Evolutionary conservation across 2,113 vertebrate genomes (phyloP).

Genomic region (Heloderma charlesbogerti): DNA sequence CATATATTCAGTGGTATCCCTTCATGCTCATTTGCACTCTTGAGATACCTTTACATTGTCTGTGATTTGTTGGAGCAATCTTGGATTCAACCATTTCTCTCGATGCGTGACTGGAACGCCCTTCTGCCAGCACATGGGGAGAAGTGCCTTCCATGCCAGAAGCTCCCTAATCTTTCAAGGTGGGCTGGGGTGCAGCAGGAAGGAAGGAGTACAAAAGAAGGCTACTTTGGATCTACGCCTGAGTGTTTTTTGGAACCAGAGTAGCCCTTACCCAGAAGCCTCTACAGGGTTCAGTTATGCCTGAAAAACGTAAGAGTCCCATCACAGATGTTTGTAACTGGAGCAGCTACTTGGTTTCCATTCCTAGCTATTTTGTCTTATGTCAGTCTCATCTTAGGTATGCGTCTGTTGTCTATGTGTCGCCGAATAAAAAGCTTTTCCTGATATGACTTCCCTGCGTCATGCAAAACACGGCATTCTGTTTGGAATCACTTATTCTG

Average conservation of each 20-base stretch:
- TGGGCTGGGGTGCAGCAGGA: not conserved
- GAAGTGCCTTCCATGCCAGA: not conserved
- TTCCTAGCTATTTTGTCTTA: not conserved
- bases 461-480: not conserved
- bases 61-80: not conserved
- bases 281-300: not conserved
- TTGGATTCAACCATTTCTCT: not conserved
- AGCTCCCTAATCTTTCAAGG: not conserved
- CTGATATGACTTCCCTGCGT: not conserved
- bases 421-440: not conserved
- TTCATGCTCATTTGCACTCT: not conserved
- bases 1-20: not conserved
- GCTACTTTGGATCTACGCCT: not conserved
- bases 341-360: not conserved
- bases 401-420: not conserved
- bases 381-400: not conserved
- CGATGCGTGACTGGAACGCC: not conserved
- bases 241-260: not conserved
- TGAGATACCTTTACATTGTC: not conserved
- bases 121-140: not conserved
- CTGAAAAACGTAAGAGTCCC: not conserved
- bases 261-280: fast-evolving
- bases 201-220: not conserved
- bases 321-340: not conserved
- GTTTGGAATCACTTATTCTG: not conserved